Evolutionary conservation across 2,113 vertebrate genomes (phyloP).

Genomic region (Abramis brama): DNA sequence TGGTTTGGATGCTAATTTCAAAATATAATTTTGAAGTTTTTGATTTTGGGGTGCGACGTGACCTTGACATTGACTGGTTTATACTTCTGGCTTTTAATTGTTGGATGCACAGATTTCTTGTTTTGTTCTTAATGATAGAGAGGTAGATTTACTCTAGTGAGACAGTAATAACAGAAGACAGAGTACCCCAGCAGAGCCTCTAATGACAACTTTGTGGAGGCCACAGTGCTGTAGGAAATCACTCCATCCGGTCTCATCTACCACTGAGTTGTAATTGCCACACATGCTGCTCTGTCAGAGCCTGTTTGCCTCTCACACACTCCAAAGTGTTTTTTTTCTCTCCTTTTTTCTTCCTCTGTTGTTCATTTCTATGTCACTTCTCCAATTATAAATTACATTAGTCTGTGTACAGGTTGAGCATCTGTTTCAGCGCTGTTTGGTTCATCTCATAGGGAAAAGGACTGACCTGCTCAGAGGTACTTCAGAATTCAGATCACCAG

Average conservation of each 20-base stretch:
- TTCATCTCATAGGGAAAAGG: constrained; percentile 50
- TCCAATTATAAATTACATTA: constrained; percentile 61
- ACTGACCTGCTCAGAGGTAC: constrained; percentile 47
- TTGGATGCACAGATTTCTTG: not conserved
- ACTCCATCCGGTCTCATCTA: constrained; percentile 46
- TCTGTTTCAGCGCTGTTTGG: constrained; percentile 60
- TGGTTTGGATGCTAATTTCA: too few relatives aligned
- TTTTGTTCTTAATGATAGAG: constrained; percentile 21
- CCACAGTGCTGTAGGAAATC: constrained; percentile 17
- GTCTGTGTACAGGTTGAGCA: constrained; percentile 50
- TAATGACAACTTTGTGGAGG: constrained; percentile 13
- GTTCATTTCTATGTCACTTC: constrained; percentile 65
- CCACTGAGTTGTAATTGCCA: constrained; percentile 57
- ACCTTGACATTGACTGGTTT: not conserved
- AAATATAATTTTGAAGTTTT: not conserved
- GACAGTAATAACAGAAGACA: constrained; percentile 24
- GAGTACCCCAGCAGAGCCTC: constrained; percentile 21
- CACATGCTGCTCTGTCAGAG: constrained; percentile 59
- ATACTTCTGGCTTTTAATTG: not conserved
- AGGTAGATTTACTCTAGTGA: not conserved
- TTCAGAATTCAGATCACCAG: constrained; percentile 46
- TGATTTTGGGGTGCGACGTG: too few relatives aligned
- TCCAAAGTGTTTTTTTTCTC: constrained; percentile 16
- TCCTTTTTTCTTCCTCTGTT: constrained; percentile 44
- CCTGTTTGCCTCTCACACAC: constrained; percentile 59